These are phyloP conservation scores for Lepidostoma basale DNA, from an alignment of 1,140 invertebrate genomes.

Conservation along the genomic window DNA sequence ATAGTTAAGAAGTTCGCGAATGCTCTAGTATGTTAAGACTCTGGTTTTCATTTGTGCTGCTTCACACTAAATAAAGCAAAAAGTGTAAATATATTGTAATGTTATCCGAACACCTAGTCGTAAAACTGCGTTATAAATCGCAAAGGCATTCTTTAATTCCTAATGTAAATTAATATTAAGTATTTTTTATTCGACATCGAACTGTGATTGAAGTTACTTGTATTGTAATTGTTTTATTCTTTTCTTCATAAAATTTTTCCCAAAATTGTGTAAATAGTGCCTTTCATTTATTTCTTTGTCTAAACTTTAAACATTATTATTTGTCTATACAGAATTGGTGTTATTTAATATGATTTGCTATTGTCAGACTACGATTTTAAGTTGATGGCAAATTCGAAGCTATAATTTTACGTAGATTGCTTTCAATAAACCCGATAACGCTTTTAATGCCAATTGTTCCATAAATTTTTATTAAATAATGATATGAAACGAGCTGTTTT, in stretches of 20 bases:
- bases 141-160: slow-evolving; percentile 30
- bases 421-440: slow-evolving; percentile 15
- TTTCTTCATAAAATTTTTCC: slow-evolving; percentile 3
- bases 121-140: slow-evolving; percentile 27
- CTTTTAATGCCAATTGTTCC: slow-evolving; percentile 15
- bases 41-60: no score
- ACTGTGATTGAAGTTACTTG: slow-evolving; percentile 28
- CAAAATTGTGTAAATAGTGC: slow-evolving; percentile 2
- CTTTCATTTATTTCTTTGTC: not conserved
- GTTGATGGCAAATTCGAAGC: not conserved
- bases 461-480: slow-evolving; percentile 18
- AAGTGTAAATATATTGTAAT: not conserved
- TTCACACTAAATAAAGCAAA: not conserved
- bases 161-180: slow-evolving; percentile 20
- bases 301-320: no score
- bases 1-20: no score
- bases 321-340: not conserved
- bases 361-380: not conserved
- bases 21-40: no score
- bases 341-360: not conserved
- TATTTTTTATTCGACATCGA: slow-evolving; percentile 25
- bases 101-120: slow-evolving; percentile 28
- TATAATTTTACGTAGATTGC: not conserved
- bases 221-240: slow-evolving; percentile 21
- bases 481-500: not conserved